A percentile compares a stretch with the other conserved stretches of the same genome.
phyloP scores from a whole-genome alignment of 2,888 invertebrate genomes.

The Anthophora plumipes region DNA sequence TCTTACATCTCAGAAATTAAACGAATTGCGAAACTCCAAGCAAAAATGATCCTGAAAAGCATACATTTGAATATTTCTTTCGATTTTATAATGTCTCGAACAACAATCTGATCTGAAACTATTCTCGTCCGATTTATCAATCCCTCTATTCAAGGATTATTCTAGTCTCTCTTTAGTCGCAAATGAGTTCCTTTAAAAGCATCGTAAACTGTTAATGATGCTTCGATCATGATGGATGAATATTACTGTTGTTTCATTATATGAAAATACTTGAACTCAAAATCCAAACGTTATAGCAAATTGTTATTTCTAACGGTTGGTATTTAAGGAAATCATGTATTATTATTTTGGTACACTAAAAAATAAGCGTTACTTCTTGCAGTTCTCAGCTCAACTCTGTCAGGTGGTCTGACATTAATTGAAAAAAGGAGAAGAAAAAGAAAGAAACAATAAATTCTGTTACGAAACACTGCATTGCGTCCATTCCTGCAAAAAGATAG shows the following conservation, averaged over 20 bases:
- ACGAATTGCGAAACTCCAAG: not conserved
- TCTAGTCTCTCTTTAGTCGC: constrained; percentile 2
- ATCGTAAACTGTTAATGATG: constrained; percentile 9
- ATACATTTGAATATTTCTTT: not conserved
- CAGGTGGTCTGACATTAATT: constrained; percentile 35
- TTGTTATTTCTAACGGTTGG: constrained; percentile 18
- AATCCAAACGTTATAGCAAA: not conserved
- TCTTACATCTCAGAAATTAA: not conserved
- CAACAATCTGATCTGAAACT: constrained; percentile 8
- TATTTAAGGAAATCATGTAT: not conserved
- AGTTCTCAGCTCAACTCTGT: constrained; percentile 6
- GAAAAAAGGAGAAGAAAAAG: constrained; percentile 5
- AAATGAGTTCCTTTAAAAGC: not conserved
- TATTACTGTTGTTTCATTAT: constrained; percentile 1
- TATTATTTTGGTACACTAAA: not conserved
- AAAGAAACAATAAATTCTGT: constrained; percentile 40
- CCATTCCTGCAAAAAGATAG: constrained; percentile 68
- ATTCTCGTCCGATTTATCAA: constrained; percentile 9
- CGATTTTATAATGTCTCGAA: too few species aligned
- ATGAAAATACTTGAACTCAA: constrained; percentile 4
- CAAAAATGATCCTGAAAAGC: not conserved
- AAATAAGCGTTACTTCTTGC: constrained; percentile 19
- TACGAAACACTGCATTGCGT: constrained; percentile 52
- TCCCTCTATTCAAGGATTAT: not conserved
- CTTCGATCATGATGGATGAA: constrained; percentile 6